These are phyloP conservation scores for Aphodius sticticus DNA, from an alignment of 2,888 invertebrate genomes.

Conservation along the genomic window DNA sequence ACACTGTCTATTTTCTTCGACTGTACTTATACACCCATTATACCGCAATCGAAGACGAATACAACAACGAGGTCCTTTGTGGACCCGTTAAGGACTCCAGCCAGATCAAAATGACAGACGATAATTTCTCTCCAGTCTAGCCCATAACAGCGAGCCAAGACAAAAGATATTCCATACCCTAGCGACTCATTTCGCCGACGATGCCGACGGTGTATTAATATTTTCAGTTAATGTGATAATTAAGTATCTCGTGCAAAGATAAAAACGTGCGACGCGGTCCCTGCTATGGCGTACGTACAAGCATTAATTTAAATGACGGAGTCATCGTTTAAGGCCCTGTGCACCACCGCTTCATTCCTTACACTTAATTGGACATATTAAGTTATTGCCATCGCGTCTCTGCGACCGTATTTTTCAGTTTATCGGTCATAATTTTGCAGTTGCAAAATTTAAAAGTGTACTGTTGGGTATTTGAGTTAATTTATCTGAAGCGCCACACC, in stretches of 20 bases:
- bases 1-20: no score
- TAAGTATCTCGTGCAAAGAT: not conserved
- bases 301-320: not conserved
- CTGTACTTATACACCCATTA: not conserved
- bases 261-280: not conserved
- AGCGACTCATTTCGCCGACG: not conserved
- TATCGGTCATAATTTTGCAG: not conserved
- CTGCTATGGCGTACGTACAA: not conserved
- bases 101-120: conserved; percentile 10
- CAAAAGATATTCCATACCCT: not conserved
- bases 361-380: not conserved
- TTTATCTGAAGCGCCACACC: no score
- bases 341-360: not conserved
- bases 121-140: not conserved
- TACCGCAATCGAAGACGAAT: not conserved
- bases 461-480: no score
- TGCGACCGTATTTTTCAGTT: not conserved
- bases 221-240: not conserved
- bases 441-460: not conserved
- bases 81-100: conserved; percentile 14
- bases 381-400: not conserved
- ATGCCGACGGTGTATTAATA: not conserved
- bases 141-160: not conserved
- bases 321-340: not conserved
- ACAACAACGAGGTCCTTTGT: conserved; percentile 15